These are phyloP conservation scores for Xyliphius kryptos DNA, from an alignment of 2,113 vertebrate genomes.

Conservation along the genomic window DNA sequence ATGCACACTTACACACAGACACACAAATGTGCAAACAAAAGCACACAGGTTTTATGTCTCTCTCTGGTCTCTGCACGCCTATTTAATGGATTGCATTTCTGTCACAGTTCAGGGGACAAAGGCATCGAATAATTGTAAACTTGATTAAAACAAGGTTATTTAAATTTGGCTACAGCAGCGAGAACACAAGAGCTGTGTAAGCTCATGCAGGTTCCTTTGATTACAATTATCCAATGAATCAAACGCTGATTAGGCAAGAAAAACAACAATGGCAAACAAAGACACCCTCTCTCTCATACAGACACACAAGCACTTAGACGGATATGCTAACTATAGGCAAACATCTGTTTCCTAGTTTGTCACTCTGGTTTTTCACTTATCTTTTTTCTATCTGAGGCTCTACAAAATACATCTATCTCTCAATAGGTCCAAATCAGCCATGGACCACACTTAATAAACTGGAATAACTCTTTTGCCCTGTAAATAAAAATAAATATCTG, in stretches of 20 bases:
- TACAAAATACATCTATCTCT: constrained; percentile 28
- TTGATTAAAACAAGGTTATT: constrained; percentile 42
- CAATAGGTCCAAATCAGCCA: constrained; percentile 39
- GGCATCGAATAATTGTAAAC: constrained; percentile 33
- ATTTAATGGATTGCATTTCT: constrained; percentile 27
- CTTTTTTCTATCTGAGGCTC: constrained; percentile 1
- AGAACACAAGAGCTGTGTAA: constrained; percentile 9
- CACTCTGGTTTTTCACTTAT: too few species aligned
- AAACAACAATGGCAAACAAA: constrained; percentile 21
- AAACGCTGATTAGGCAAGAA: constrained; percentile 39
- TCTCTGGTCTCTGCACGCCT: constrained; percentile 11
- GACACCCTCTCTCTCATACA: constrained; percentile 11
- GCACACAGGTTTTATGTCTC: constrained; percentile 2
- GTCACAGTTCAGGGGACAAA: constrained; percentile 33
- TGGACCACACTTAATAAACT: too few species aligned
- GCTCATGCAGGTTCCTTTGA: constrained; percentile 30
- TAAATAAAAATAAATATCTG: too few species aligned
- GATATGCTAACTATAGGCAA: neutral
- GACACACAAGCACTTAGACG: too few species aligned
- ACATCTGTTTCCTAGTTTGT: constrained; percentile 9
- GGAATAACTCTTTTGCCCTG: too few species aligned
- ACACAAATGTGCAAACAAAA: too few species aligned
- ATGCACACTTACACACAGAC: too few species aligned
- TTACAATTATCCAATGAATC: constrained; percentile 37
- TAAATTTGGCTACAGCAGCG: constrained; percentile 34